phyloP scores from a whole-genome alignment of 2,797 vertebrate species.

The Morus bassanus region DNA sequence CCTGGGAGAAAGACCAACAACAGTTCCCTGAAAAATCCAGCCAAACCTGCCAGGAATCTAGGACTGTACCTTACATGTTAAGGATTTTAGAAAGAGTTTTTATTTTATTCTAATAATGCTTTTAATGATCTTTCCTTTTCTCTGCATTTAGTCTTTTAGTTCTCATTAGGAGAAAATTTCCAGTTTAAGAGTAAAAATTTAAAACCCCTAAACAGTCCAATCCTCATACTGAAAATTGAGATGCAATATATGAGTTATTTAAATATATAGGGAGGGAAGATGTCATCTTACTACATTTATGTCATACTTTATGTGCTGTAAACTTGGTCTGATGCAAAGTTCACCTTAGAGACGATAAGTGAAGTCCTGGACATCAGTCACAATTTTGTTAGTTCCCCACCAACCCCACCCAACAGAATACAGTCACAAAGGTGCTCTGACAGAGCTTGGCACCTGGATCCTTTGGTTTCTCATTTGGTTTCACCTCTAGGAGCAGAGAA shows the following conservation, averaged over 20 bases:
- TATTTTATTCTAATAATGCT: not conserved
- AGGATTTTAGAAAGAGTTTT: not conserved
- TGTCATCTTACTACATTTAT: not conserved
- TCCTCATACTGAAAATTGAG: not conserved
- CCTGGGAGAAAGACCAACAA: not conserved
- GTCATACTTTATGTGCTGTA: not conserved
- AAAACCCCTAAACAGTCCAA: not conserved
- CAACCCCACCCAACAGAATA: not conserved
- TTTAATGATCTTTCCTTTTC: not conserved
- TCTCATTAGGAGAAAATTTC: not conserved
- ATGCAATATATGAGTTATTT: not conserved
- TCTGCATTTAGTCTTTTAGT: not conserved
- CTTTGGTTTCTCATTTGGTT: not conserved
- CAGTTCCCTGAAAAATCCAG: not conserved
- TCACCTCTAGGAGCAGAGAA: not conserved
- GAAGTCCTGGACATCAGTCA: not conserved
- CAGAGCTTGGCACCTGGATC: not conserved
- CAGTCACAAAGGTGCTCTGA: not conserved
- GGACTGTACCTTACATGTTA: not conserved
- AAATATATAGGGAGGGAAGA: not conserved
- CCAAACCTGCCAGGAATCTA: not conserved
- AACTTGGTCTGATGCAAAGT: not conserved
- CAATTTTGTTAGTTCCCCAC: not conserved
- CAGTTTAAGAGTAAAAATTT: not conserved
- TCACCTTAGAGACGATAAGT: not conserved